Evolutionary conservation across 64 coral and sea anemone species (phyloP).

Genomic region (Cladopsammia gracilis): DNA sequence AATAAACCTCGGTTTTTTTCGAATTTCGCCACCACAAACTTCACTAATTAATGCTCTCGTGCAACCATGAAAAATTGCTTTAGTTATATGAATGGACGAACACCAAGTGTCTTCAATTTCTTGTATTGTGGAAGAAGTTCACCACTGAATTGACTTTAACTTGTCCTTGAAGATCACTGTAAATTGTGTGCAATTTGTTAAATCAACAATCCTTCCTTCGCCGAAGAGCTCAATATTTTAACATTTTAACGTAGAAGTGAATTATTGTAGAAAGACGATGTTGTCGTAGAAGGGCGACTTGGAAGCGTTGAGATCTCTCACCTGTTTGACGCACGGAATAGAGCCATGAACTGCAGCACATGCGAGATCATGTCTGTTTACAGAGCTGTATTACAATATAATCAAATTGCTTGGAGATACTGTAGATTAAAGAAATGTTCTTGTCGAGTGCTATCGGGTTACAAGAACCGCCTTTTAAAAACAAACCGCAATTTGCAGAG

Average conservation of each 20-base stretch:
- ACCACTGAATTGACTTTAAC: too few species aligned
- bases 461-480: neutral
- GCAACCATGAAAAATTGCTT: neutral
- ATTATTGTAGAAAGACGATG: neutral
- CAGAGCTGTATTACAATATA: neutral
- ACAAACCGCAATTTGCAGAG: neutral
- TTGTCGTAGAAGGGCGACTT: neutral
- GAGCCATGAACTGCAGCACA: neutral
- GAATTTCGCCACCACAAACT: neutral
- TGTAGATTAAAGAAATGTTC: neutral
- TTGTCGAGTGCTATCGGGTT: neutral
- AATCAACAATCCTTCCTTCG: neutral
- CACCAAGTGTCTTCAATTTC: too few species aligned
- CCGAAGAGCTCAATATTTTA: neutral
- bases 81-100: neutral
- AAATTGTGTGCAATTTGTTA: neutral
- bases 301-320: neutral
- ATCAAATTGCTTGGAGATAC: slow-evolving; percentile 7
- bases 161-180: neutral
- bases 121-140: too few species aligned
- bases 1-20: neutral
- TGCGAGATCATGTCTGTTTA: neutral
- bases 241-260: neutral
- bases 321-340: neutral
- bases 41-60: neutral